phyloP scores from a whole-genome alignment of 2,888 invertebrate genomes.

The Aphrophora alni region DNA sequence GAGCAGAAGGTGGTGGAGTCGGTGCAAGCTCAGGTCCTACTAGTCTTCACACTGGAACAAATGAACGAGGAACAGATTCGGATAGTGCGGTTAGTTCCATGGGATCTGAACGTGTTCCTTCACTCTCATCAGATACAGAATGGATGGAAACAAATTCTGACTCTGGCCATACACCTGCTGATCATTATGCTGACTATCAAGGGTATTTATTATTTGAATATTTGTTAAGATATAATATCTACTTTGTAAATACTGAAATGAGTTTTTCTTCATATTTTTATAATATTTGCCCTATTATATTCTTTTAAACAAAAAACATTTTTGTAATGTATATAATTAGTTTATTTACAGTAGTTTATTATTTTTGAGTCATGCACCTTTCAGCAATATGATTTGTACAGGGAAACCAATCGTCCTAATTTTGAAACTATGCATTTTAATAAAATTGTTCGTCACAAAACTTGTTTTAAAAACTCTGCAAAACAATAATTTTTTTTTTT shows the following conservation, averaged over 20 bases:
- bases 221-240: not conserved
- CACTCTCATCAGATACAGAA: slow-evolving; percentile 86
- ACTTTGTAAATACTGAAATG: not conserved
- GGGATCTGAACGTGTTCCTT: slow-evolving; percentile 90
- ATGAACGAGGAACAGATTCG: slow-evolving; percentile 72
- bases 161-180: slow-evolving; percentile 70
- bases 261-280: not conserved
- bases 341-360: no score
- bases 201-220: no score
- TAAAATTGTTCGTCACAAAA: no score
- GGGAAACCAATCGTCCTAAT: no score
- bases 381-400: no score
- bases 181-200: slow-evolving; percentile 72
- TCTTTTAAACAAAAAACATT: not conserved
- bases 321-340: no score
- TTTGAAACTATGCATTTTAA: no score
- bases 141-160: slow-evolving; percentile 90
- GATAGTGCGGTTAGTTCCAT: slow-evolving; percentile 93
- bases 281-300: not conserved
- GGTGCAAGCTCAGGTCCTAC: slow-evolving; percentile 57
- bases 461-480: no score
- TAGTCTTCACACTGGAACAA: slow-evolving; percentile 48
- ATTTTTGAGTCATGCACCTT: no score
- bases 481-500: no score
- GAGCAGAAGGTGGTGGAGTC: slow-evolving; percentile 58